A percentile compares a stretch with the other conserved stretches of the same genome.
Conservation (phyloP, 2,888 invertebrate genomes). For the Stomorhina lunata region DNA sequence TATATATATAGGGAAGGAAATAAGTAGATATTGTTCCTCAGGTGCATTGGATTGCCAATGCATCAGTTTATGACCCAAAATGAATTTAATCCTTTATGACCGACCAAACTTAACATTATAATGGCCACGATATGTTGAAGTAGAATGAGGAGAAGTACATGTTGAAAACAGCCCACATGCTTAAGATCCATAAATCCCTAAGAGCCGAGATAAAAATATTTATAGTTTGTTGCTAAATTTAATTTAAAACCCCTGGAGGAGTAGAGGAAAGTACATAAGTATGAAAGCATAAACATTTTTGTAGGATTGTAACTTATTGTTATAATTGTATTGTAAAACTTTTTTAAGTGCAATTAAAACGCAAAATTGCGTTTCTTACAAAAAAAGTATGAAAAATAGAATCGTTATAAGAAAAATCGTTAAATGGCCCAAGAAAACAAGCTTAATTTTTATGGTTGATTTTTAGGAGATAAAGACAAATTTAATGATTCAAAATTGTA, state of each 20-base stretch:
- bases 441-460: conserved; percentile 2
- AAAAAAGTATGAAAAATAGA: background rate
- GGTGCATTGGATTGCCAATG: conserved; percentile 59
- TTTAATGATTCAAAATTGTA: background rate
- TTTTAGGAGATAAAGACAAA: background rate
- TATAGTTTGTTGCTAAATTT: conserved; percentile 52
- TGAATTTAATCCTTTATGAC: conserved; percentile 61
- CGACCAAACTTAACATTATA: conserved; percentile 56
- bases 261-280: background rate
- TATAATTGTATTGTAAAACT: conserved; percentile 5
- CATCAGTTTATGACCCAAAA: conserved; percentile 59
- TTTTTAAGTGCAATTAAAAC: conserved; percentile 33
- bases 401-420: background rate
- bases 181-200: conserved; percentile 28
- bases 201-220: conserved; percentile 34
- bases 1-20: background rate
- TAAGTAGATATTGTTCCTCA: conserved; percentile 27
- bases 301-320: background rate
- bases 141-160: too few species aligned
- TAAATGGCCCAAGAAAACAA: conserved; percentile 12
- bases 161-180: conserved; percentile 35
- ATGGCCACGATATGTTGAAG: conserved; percentile 1
- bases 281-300: background rate
- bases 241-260: too few species aligned
- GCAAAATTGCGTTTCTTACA: background rate